Percentiles rank a stretch among this genome's conserved stretches.
Evolutionary conservation across 37 sponge, comb jelly and placozoan genomes (phyloP).

Genomic region (Geodia barretti): DNA sequence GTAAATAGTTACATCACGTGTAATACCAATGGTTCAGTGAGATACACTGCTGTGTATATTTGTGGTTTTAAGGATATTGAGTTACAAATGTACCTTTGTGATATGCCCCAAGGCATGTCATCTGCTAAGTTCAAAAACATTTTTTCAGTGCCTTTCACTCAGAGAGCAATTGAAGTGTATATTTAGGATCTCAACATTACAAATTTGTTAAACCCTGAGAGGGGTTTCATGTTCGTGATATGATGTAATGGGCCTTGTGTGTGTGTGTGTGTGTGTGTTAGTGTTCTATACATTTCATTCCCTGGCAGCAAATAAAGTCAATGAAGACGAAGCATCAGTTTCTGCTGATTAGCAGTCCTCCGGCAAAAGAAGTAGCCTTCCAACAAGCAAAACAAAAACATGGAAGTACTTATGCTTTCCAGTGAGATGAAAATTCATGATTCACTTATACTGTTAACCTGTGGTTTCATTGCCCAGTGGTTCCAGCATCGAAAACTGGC

Average conservation of each 20-base stretch:
- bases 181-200: background rate
- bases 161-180: background rate
- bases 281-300: background rate
- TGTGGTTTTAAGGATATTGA: no score
- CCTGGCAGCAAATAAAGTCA: conserved; percentile 40
- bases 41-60: no score
- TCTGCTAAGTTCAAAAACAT: background rate
- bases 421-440: conserved; percentile 42
- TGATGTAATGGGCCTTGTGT: background rate
- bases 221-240: background rate
- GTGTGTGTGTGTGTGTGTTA: no score
- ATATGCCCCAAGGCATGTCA: no score
- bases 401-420: conserved; percentile 81
- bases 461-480: conserved; percentile 51
- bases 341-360: conserved; percentile 80
- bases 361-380: conserved; percentile 81
- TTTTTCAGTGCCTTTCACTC: background rate
- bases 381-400: conserved; percentile 48
- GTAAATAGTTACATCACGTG: conserved; percentile 31
- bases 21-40: no score
- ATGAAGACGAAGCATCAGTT: conserved; percentile 86
- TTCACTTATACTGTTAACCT: background rate
- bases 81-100: no score
- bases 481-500: conserved; percentile 86
- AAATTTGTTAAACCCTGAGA: background rate